A percentile compares a stretch with the other conserved stretches of the same genome.
These are phyloP conservation scores for Polymixis lichenea DNA, from an alignment of 2,888 invertebrate species.

Conservation along the genomic window DNA sequence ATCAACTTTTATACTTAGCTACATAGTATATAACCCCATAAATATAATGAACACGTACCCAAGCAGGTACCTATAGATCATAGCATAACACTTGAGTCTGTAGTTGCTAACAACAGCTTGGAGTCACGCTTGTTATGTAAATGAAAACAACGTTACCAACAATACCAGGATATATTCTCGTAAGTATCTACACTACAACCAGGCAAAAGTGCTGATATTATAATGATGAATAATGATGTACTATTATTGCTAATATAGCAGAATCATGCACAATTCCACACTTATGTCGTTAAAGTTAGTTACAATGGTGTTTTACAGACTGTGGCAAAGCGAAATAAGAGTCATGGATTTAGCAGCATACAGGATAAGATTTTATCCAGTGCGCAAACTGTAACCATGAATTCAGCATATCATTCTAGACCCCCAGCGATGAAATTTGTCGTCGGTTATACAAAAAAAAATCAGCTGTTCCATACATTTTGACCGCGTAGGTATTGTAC, in stretches of 20 bases:
- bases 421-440: too few relatives aligned
- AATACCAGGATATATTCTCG: slow-evolving; percentile 8
- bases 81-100: slow-evolving; percentile 29
- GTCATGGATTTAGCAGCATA: not conserved
- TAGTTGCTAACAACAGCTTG: slow-evolving; percentile 22
- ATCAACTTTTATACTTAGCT: too few relatives aligned
- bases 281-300: not conserved
- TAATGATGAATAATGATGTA: slow-evolving; percentile 15
- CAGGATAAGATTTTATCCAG: too few relatives aligned
- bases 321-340: not conserved
- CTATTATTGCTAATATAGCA: slow-evolving; percentile 12
- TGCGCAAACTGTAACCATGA: too few relatives aligned
- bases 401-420: too few relatives aligned
- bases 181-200: not conserved
- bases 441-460: too few relatives aligned
- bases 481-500: too few relatives aligned
- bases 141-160: slow-evolving; percentile 37
- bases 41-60: not conserved
- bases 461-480: too few relatives aligned
- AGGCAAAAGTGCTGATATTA: slow-evolving; percentile 9
- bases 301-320: not conserved
- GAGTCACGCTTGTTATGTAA: slow-evolving; percentile 43
- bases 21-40: too few relatives aligned
- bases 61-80: not conserved
- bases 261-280: not conserved